Evolutionary conservation across 2,113 vertebrate genomes (phyloP).

Genomic region (Oreochromis aureus): DNA sequence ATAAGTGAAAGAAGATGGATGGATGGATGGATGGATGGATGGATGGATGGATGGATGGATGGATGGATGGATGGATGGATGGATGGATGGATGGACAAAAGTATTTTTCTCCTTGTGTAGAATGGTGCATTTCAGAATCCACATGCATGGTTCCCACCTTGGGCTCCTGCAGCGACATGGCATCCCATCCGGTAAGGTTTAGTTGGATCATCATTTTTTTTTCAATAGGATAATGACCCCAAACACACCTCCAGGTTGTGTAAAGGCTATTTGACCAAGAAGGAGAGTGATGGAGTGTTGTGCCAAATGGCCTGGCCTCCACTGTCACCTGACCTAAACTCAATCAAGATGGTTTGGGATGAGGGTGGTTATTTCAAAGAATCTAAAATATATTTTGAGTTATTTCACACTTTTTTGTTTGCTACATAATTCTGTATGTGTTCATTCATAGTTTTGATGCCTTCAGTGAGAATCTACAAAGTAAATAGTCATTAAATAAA

Average conservation of each 20-base stretch:
- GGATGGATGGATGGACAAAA: not conserved
- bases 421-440: not conserved
- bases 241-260: not conserved
- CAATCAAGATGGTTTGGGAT: not conserved
- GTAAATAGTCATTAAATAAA: not conserved
- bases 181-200: not conserved
- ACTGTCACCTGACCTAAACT: not conserved
- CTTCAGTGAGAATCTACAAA: not conserved
- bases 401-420: not conserved
- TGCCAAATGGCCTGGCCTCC: not conserved
- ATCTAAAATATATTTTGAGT: not conserved
- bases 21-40: not conserved
- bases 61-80: no score
- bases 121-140: not conserved
- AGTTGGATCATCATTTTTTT: not conserved
- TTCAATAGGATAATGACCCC: not conserved
- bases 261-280: not conserved
- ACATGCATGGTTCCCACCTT: not conserved
- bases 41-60: not conserved
- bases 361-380: not conserved
- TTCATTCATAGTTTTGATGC: not conserved
- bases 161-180: not conserved
- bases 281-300: not conserved
- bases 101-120: not conserved
- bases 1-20: no score